Base-by-base conservation (phyloP, 2,888 invertebrate species). In the Acrobasis suavella region DNA sequence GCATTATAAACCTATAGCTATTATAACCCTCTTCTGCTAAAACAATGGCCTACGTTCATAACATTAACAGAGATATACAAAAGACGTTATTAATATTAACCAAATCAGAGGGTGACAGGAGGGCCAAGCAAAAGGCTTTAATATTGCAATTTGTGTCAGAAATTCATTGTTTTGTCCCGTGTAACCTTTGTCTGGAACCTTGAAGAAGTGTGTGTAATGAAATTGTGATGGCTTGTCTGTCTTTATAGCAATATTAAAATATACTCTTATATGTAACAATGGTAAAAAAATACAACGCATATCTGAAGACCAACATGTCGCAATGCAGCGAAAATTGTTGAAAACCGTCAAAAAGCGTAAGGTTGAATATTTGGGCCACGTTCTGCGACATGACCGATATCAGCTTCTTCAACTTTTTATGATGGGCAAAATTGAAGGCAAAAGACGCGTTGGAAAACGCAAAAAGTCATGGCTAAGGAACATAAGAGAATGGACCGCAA, bases 41-140 rank as follows among this genome's bases (percentile, higher is more conserved):
- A 22, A 42, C 56, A 42, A 46, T 46, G 39, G 42, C 42, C 14
- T 9, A 38, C 14, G 17, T 54, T 38, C 52, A 22, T 14, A 38
- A 62, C 39, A 62, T 58, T 54, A 38, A 52, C 49, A 58, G 62
- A 58, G 32, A 49, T 56, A 60, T 42, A 32, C 56, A 49, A 46
- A 60, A 55, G 52, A 37, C 17, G 56, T 46, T 46, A 56, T 56
- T 56, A 56, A 56, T 42, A 56, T 56, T 42, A 56, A 56, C 56
- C 42, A 22, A 56, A 22, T 14, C 39, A 15, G 16, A 17, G 38
- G 56, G 37, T 12, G 56, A 46, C 56, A n/a, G 42, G 14, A 55
- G 16, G 22, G 17, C 42, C 14, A 17, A 17, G 39, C 9, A 42
- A 56, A 46, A 22, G 56, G 56, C 14, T 52, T 60, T 60, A 60